Percentiles rank a stretch among this genome's conserved stretches.
phyloP scores from a whole-genome alignment of 1,140 invertebrate genomes.

The Reticulitermes speratus region DNA sequence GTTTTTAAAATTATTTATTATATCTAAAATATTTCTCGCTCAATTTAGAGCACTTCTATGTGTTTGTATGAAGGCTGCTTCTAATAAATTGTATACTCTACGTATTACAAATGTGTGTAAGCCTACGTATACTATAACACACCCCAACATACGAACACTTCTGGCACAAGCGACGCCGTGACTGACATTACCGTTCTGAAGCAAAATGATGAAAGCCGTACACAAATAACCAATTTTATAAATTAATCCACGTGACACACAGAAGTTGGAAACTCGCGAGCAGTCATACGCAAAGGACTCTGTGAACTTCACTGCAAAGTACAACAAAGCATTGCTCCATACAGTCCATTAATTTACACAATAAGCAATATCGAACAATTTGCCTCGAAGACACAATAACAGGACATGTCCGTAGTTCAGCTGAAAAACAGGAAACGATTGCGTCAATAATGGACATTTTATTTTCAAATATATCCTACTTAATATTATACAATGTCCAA shows the following conservation, averaged over 20 bases:
- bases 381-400: constrained; percentile 2
- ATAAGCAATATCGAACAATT: background rate
- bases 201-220: background rate
- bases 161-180: too few species aligned
- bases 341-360: background rate
- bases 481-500: background rate
- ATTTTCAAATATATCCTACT: background rate
- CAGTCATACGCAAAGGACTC: background rate
- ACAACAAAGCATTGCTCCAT: background rate
- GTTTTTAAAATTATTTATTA: too few species aligned
- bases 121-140: too few species aligned
- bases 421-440: background rate
- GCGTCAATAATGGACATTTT: constrained; percentile 19
- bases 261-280: background rate
- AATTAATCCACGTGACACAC: background rate
- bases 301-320: background rate
- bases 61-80: too few species aligned
- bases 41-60: too few species aligned
- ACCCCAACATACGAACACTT: too few species aligned
- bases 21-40: too few species aligned
- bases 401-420: background rate
- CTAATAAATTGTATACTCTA: too few species aligned
- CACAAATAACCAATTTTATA: background rate
- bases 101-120: too few species aligned
- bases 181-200: too few species aligned